A percentile compares a stretch with the other conserved stretches of the same genome.
Evolutionary conservation across 2,888 invertebrate species (phyloP).

Genomic region (Drosophila affinis): DNA sequence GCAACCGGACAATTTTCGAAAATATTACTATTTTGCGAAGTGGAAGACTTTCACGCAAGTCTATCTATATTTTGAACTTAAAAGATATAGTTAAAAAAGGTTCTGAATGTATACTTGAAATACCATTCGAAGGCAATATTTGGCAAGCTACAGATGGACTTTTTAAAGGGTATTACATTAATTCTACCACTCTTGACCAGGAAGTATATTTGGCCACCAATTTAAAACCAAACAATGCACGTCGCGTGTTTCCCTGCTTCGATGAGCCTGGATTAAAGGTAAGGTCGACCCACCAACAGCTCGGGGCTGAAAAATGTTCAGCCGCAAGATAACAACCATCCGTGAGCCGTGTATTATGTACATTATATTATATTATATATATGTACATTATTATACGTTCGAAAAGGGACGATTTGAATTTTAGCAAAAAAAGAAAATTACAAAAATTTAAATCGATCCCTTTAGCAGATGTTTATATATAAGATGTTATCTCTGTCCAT

Average conservation of each 20-base stretch:
- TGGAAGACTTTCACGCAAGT: slow-evolving; percentile 86
- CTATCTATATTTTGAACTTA: slow-evolving; percentile 86
- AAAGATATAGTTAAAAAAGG: slow-evolving; percentile 86
- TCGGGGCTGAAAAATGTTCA: too few species aligned
- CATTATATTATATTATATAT: too few species aligned
- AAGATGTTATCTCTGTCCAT: too few species aligned
- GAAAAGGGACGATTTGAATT: too few species aligned
- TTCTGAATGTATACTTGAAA: slow-evolving; percentile 86
- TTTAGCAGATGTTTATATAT: too few species aligned
- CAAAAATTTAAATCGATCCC: too few species aligned
- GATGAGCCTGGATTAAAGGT: slow-evolving; percentile 91
- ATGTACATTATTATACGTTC: too few species aligned
- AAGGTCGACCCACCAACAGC: too few species aligned
- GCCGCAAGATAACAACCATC: too few species aligned
- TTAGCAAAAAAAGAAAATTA: too few species aligned
- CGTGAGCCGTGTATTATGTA: too few species aligned
- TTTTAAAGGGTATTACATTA: slow-evolving; percentile 87
- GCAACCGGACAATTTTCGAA: slow-evolving; percentile 30
- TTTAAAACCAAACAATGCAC: slow-evolving; percentile 89
- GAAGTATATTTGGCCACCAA: slow-evolving; percentile 87
- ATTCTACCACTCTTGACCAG: slow-evolving; percentile 82
- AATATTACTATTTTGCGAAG: slow-evolving; percentile 81
- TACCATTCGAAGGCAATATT: slow-evolving; percentile 88
- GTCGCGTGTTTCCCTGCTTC: slow-evolving; percentile 92
- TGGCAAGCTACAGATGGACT: slow-evolving; percentile 88